A percentile compares a stretch with the other conserved stretches of the same genome.
Conservation (phyloP, 2,888 invertebrate genomes). For the Rhabditoides inermis region DNA sequence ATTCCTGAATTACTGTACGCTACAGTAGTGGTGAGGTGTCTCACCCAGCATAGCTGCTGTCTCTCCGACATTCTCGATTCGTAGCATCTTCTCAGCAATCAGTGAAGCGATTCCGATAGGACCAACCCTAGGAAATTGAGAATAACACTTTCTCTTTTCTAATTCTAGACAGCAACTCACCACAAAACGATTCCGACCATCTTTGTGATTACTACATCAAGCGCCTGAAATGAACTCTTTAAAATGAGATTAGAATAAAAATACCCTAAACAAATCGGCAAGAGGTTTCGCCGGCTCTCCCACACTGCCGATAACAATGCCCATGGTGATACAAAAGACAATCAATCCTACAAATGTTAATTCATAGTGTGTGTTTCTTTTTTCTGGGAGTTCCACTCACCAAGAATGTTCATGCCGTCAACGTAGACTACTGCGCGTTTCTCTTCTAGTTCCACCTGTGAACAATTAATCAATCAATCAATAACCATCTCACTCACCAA, state of each 20-base stretch:
- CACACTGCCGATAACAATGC: conserved; percentile 74
- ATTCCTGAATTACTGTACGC: no score
- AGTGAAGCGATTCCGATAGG: conserved; percentile 66
- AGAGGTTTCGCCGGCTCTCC: conserved; percentile 69
- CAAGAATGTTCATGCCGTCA: conserved; percentile 65
- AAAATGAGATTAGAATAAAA: no score
- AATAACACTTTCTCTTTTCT: no score
- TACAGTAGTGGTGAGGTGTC: no score
- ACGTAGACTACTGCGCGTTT: conserved; percentile 52
- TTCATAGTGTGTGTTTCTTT: no score
- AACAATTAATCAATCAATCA: no score
- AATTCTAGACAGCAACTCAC: no score
- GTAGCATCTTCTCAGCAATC: conserved; percentile 65
- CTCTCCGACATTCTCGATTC: conserved; percentile 55
- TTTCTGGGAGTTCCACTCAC: no score
- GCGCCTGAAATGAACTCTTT: no score
- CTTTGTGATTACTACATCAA: conserved; percentile 80
- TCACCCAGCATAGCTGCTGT: conserved; percentile 63
- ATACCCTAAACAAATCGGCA: conserved; percentile 75
- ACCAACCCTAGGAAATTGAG: conserved; percentile 60
- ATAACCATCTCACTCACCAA: no score
- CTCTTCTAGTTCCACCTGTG: no score
- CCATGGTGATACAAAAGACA: conserved; percentile 74
- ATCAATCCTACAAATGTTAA: conserved; percentile 36
- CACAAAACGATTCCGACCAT: conserved; percentile 85